Evolutionary conservation across 1,140 invertebrate species (phyloP).

Genomic region (Achroia grisella): DNA sequence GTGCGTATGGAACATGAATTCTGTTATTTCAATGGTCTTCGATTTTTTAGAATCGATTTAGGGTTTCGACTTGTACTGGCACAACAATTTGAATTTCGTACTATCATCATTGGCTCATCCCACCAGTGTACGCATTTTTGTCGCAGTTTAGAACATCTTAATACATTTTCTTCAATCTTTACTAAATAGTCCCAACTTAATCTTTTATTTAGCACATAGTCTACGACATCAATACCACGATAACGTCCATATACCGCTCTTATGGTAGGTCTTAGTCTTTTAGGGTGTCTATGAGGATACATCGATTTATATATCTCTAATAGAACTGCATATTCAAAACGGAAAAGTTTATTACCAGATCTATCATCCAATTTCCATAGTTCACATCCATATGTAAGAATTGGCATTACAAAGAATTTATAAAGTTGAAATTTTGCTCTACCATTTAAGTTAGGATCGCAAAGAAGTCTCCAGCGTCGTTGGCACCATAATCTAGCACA

Average conservation of each 20-base stretch:
- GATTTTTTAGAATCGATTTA: too few species aligned
- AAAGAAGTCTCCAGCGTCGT: conserved; percentile 18
- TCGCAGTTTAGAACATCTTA: conserved; percentile 1
- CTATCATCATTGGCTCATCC: conserved; percentile 2
- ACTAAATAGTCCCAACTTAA: conserved; percentile 23
- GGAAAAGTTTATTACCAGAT: conserved; percentile 16
- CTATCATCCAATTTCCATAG: conserved; percentile 21
- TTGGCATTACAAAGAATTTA: conserved; percentile 34
- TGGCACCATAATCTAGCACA: conserved; percentile 36
- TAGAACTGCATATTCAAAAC: conserved; percentile 21
- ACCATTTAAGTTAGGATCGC: conserved; percentile 15
- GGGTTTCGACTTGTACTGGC: too few species aligned
- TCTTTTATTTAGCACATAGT: conserved; percentile 21
- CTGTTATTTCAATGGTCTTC: too few species aligned
- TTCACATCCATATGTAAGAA: conserved; percentile 38
- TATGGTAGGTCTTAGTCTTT: conserved; percentile 14
- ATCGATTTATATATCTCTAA: conserved; percentile 31
- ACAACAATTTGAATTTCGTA: not conserved
- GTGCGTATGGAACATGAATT: too few species aligned
- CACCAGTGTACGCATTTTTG: conserved; percentile 12
- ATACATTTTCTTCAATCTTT: conserved; percentile 15
- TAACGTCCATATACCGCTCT: conserved; percentile 19
- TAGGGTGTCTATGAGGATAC: conserved; percentile 16
- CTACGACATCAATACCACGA: conserved; percentile 15
- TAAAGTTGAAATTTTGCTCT: conserved; percentile 29